Evolutionary conservation across 2,888 invertebrate genomes (phyloP).

Genomic region (Heliothis peltigera): DNA sequence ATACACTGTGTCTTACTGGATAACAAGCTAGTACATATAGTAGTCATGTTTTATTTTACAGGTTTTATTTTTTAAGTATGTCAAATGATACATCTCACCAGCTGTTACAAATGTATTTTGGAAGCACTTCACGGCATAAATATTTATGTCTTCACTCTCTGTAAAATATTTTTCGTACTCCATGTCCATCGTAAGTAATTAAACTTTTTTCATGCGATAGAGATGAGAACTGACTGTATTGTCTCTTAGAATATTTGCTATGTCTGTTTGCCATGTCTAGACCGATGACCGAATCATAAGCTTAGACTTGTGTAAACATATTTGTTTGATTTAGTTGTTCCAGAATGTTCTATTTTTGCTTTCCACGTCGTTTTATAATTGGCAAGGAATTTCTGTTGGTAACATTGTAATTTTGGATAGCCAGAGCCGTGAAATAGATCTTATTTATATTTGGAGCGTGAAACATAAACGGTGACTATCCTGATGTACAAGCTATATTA

Average conservation of each 20-base stretch:
- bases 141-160: slow-evolving; percentile 3
- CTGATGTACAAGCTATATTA: no score
- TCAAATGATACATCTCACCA: no score
- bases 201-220: slow-evolving; percentile 42
- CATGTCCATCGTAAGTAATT: slow-evolving; percentile 32
- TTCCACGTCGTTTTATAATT: not conserved
- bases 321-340: not conserved
- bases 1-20: no score
- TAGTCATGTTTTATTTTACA: no score
- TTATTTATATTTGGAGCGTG: not conserved
- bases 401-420: not conserved
- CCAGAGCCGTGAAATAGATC: not conserved
- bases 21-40: no score
- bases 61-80: no score
- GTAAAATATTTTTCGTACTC: not conserved
- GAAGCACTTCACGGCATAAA: not conserved
- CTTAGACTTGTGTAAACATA: not conserved
- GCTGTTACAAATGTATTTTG: no score
- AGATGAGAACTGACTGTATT: slow-evolving; percentile 21
- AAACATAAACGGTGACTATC: not conserved
- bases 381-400: not conserved
- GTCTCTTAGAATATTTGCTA: slow-evolving; percentile 33
- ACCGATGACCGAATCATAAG: slow-evolving; percentile 20
- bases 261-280: slow-evolving; percentile 37
- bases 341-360: not conserved